Evolutionary conservation across 2,888 invertebrate species (phyloP).

Genomic region (Drosophila merina): DNA sequence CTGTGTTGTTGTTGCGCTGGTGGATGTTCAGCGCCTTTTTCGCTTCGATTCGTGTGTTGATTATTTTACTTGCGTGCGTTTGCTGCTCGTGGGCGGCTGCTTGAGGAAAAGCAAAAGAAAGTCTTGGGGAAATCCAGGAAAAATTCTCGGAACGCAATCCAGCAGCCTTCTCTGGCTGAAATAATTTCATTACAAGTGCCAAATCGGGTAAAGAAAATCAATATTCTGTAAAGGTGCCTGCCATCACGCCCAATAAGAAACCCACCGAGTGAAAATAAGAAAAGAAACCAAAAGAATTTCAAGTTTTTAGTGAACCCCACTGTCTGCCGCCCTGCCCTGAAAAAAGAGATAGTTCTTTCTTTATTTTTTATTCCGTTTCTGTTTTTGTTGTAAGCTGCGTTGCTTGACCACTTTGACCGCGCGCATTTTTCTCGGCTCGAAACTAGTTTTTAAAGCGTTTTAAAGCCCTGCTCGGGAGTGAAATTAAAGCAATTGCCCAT

Average conservation of each 20-base stretch:
- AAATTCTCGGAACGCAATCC: conserved; percentile 2
- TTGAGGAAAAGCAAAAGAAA: conserved; percentile 24
- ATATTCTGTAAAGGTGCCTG: conserved; percentile 47
- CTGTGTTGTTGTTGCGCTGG: conserved; percentile 60
- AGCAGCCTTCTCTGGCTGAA: neutral
- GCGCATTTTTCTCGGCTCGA: conserved; percentile 64
- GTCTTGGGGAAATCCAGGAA: conserved; percentile 11
- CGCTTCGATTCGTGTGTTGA: conserved; percentile 70
- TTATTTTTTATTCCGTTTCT: conserved; percentile 37
- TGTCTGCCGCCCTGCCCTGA: conserved; percentile 62
- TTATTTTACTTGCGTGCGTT: conserved; percentile 75
- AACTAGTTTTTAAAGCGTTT: conserved; percentile 70
- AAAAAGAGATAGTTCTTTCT: conserved; percentile 49
- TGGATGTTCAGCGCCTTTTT: conserved; percentile 78
- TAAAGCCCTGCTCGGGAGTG: conserved; percentile 47
- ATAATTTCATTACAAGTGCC: conserved; percentile 15
- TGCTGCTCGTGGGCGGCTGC: conserved; percentile 72
- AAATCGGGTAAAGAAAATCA: conserved; percentile 64
- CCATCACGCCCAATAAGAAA: conserved; percentile 61
- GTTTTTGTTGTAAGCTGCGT: conserved; percentile 57
- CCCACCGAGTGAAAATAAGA: conserved; percentile 37
- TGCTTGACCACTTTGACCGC: conserved; percentile 79
- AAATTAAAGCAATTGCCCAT: conserved; percentile 53
- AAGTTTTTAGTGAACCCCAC: conserved; percentile 45
- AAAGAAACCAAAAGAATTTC: conserved; percentile 42